Conservation (phyloP, 2,888 invertebrate genomes). For the Cheilosia soror region DNA sequence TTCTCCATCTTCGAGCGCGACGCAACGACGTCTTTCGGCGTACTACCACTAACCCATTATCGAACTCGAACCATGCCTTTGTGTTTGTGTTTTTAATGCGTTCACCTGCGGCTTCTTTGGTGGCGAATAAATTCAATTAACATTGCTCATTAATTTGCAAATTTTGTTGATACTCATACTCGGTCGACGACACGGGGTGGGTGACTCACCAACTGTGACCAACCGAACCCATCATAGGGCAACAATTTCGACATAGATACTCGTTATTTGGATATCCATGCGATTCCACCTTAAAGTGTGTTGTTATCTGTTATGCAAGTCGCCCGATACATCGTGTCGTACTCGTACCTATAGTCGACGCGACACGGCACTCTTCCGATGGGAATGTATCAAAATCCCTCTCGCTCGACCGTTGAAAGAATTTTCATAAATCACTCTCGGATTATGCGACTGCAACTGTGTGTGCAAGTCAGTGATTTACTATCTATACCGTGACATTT, state of each 20-base stretch:
- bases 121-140: slow-evolving; percentile 64
- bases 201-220: slow-evolving; percentile 51
- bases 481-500: slow-evolving; percentile 65
- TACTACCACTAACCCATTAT: slow-evolving; percentile 27
- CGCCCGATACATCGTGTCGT: slow-evolving; percentile 1
- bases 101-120: slow-evolving; percentile 55
- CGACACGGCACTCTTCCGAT: slow-evolving; percentile 24
- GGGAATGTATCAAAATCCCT: slow-evolving; percentile 6
- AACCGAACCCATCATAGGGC: background rate
- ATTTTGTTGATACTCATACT: slow-evolving; percentile 46
- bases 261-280: background rate
- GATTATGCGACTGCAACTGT: slow-evolving; percentile 46
- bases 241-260: background rate
- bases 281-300: slow-evolving; percentile 30
- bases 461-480: slow-evolving; percentile 55
- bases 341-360: slow-evolving; percentile 11
- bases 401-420: slow-evolving; percentile 50
- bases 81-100: slow-evolving; percentile 47
- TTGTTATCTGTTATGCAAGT: slow-evolving; percentile 16
- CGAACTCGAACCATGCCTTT: slow-evolving; percentile 15
- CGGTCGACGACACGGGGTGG: slow-evolving; percentile 3
- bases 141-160: slow-evolving; percentile 58
- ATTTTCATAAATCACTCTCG: slow-evolving; percentile 66
- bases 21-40: background rate
- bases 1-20: background rate